These are phyloP conservation scores for Pampusana beccarii DNA, from an alignment of 2,113 vertebrate genomes.

Conservation along the genomic window DNA sequence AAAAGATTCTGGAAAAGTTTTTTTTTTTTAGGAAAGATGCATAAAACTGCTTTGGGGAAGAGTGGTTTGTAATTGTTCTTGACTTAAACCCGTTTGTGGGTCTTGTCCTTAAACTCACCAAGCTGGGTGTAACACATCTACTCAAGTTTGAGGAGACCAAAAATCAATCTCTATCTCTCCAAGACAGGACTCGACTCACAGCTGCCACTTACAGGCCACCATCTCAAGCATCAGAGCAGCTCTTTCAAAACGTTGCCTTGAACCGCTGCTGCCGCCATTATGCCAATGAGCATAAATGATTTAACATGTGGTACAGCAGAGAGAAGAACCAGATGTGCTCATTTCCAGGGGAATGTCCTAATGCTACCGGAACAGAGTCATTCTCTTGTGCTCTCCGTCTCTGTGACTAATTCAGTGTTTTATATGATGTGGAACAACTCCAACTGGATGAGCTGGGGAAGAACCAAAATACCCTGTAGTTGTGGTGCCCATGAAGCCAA, in stretches of 20 bases:
- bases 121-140: background rate
- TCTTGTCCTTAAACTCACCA: background rate
- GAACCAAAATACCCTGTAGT: slow-evolving; percentile 32
- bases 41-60: background rate
- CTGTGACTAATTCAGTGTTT: slow-evolving; percentile 68
- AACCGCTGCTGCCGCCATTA: slow-evolving; percentile 31
- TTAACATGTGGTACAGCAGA: slow-evolving; percentile 54
- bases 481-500: background rate
- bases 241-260: background rate
- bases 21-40: background rate
- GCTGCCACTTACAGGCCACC: background rate
- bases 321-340: slow-evolving; percentile 69
- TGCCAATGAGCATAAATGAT: slow-evolving; percentile 51
- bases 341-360: slow-evolving; percentile 69
- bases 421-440: slow-evolving; percentile 56
- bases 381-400: slow-evolving; percentile 55
- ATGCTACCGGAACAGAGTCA: slow-evolving; percentile 60
- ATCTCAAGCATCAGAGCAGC: background rate
- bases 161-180: background rate
- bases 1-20: background rate
- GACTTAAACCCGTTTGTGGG: background rate
- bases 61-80: background rate
- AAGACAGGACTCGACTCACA: background rate
- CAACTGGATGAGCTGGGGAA: slow-evolving; percentile 41
- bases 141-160: background rate